Percentiles rank a stretch among this genome's conserved stretches.
These are phyloP conservation scores for Donacobius atricapilla DNA, from an alignment of 2,113 vertebrate species.

Conservation along the genomic window DNA sequence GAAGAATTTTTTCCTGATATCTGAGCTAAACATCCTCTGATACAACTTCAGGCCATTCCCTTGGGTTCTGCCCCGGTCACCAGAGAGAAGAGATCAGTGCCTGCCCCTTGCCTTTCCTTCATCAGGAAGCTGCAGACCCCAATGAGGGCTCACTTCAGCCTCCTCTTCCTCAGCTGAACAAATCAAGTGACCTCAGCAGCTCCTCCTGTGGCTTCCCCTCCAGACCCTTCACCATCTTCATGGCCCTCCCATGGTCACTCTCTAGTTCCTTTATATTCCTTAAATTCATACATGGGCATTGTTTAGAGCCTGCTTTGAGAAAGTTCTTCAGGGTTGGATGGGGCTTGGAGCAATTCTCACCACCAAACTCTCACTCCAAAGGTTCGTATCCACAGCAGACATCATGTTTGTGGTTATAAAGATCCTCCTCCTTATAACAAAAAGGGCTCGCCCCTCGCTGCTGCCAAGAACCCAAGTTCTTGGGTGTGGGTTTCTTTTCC, in stretches of 20 bases:
- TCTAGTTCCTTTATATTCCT: not conserved
- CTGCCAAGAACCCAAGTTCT: accelerated
- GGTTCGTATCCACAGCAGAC: not conserved
- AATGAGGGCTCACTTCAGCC: not conserved
- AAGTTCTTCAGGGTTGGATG: not conserved
- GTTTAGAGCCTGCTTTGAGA: not conserved
- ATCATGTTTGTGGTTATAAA: not conserved
- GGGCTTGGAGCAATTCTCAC: not conserved
- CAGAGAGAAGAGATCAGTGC: not conserved
- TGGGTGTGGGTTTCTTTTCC: not conserved
- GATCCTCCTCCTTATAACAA: not conserved
- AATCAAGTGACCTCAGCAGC: not conserved
- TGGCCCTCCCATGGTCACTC: not conserved
- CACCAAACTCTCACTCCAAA: not conserved
- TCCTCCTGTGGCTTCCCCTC: not conserved
- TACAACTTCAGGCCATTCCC: not conserved
- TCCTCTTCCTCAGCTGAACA: not conserved
- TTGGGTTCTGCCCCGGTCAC: not conserved
- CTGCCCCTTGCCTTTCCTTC: not conserved
- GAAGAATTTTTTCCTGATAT: not conserved
- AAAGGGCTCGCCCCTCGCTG: not conserved
- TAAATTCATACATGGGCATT: accelerated
- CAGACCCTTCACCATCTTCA: not conserved
- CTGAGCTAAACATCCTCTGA: not conserved
- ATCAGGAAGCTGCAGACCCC: not conserved